phyloP scores from a whole-genome alignment of 2,888 invertebrate species.

The Callimorpha dominula region DNA sequence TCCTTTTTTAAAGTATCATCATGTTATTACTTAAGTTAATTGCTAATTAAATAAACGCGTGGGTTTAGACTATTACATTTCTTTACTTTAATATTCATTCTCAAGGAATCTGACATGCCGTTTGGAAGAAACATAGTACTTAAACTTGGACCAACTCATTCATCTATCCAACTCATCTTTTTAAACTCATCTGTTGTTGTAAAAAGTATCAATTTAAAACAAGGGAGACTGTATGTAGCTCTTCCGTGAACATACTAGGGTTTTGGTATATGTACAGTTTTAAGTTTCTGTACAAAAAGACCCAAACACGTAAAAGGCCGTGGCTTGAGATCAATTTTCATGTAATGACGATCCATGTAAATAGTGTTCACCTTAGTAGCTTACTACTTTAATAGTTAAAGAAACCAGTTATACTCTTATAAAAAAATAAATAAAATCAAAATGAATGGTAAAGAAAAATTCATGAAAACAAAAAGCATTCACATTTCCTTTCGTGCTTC shows the following conservation, averaged over 20 bases:
- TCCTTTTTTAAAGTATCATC: too few species aligned
- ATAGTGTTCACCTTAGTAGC: neutral
- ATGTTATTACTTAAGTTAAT: too few species aligned
- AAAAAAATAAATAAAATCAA: neutral
- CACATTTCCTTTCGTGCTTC: constrained; percentile 18
- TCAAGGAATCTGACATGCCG: neutral
- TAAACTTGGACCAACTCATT: too few species aligned
- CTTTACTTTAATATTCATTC: neutral
- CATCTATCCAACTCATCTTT: too few species aligned
- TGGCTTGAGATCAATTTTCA: neutral
- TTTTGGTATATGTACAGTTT: neutral
- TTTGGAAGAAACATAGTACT: too few species aligned
- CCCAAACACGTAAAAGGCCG: too few species aligned
- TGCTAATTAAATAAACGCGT: neutral
- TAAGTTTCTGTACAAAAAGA: too few species aligned
- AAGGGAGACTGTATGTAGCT: too few species aligned
- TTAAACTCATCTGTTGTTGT: too few species aligned
- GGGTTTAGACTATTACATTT: neutral
- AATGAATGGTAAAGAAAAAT: neutral
- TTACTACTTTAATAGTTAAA: neutral
- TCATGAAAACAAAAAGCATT: constrained; percentile 7
- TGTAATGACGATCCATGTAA: neutral
- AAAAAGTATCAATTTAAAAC: too few species aligned
- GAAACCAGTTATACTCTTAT: neutral
- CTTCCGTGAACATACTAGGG: neutral